phyloP scores from a whole-genome alignment of 2,888 invertebrate species.

The Cosmorhoe ocellata region DNA sequence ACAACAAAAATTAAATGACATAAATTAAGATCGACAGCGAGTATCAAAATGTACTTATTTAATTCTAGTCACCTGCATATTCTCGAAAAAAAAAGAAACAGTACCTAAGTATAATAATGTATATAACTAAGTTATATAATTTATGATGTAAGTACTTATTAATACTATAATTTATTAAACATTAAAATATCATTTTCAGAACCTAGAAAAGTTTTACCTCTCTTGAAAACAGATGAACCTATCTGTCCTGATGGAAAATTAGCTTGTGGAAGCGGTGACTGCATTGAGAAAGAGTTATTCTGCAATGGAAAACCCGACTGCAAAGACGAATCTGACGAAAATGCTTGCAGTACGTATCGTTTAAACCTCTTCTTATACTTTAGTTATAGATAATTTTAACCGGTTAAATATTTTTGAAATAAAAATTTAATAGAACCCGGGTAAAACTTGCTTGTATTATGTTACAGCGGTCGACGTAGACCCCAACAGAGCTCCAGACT shows the following conservation, averaged over 20 bases:
- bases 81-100: not conserved
- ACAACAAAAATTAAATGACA: slow-evolving; percentile 49
- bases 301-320: slow-evolving; percentile 97
- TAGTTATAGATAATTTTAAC: no score
- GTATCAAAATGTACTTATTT: not conserved
- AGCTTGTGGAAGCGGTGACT: slow-evolving; percentile 95
- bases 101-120: no score
- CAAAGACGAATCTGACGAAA: slow-evolving; percentile 97
- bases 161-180: not conserved
- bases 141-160: not conserved
- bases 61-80: slow-evolving; percentile 44
- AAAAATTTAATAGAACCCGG: no score
- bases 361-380: not conserved
- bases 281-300: slow-evolving; percentile 95
- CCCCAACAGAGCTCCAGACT: slow-evolving; percentile 95
- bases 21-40: slow-evolving; percentile 35
- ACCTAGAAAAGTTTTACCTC: slow-evolving; percentile 93
- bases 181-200: slow-evolving; percentile 81
- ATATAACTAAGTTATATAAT: not conserved
- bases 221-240: slow-evolving; percentile 96
- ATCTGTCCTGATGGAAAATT: slow-evolving; percentile 95
- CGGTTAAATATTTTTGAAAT: no score
- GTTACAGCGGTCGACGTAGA: slow-evolving; percentile 92
- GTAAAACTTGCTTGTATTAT: not conserved
- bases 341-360: slow-evolving; percentile 93